These are phyloP conservation scores for Luscinia luscinia DNA, from an alignment of 2,797 vertebrate genomes.

Conservation along the genomic window DNA sequence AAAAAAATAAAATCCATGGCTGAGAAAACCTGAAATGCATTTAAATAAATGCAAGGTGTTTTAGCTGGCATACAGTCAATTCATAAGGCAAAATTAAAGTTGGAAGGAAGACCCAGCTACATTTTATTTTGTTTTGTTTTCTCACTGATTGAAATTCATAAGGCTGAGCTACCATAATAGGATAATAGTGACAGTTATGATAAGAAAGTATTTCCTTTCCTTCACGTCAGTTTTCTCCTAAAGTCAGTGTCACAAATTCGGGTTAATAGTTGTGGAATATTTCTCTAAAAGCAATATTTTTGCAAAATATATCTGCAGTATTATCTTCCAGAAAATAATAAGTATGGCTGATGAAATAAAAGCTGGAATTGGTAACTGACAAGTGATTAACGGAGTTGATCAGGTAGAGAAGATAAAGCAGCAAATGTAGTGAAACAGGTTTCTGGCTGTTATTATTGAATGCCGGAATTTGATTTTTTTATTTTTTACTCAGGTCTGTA, in stretches of 20 bases:
- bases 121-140: constrained; percentile 9
- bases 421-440: background rate
- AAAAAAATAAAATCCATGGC: background rate
- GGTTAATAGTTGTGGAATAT: background rate
- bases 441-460: background rate
- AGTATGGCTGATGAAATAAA: constrained; percentile 43
- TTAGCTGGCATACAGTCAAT: background rate
- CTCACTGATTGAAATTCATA: constrained; percentile 27
- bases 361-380: constrained; percentile 33
- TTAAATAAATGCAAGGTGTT: constrained; percentile 16
- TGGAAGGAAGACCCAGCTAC: background rate
- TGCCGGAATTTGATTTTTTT: background rate
- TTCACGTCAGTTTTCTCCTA: background rate
- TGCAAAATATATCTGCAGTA: constrained; percentile 29
- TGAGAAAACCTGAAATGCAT: constrained; percentile 11
- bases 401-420: background rate
- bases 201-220: constrained; percentile 21
- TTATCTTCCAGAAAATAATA: constrained; percentile 44
- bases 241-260: background rate
- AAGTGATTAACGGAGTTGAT: background rate
- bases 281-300: constrained; percentile 32
- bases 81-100: background rate
- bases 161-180: background rate
- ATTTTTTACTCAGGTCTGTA: background rate
- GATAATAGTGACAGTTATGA: background rate